Conservation (phyloP, 2,113 vertebrate species). For the Crotalus tigris region DNA sequence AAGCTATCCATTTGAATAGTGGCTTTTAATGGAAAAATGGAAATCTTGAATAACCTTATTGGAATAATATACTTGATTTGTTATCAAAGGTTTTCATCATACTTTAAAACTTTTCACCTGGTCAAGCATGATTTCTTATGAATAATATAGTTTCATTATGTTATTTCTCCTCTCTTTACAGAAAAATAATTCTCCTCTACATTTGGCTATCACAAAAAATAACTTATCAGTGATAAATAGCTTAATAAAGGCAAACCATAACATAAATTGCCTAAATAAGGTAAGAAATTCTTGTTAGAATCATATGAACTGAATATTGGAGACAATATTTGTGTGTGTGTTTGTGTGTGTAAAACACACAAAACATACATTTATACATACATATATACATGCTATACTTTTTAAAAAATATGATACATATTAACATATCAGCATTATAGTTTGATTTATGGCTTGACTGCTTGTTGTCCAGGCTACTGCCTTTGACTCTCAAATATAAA, state of each 20-base stretch:
- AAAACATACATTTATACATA: no score
- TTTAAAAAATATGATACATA: background rate
- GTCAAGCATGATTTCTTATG: background rate
- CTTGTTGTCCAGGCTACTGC: background rate
- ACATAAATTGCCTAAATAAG: conserved; percentile 74
- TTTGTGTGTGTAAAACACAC: background rate
- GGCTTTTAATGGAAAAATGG: background rate
- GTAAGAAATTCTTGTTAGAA: conserved; percentile 61
- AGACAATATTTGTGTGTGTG: background rate
- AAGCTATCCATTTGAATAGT: background rate
- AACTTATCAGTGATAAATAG: conserved; percentile 72
- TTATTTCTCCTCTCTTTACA: conserved; percentile 62
- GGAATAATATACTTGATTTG: background rate
- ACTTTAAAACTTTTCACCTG: background rate
- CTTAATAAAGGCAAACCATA: conserved; percentile 74
- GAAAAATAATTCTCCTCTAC: conserved; percentile 78
- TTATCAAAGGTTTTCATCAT: background rate
- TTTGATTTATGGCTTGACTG: background rate
- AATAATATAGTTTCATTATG: background rate
- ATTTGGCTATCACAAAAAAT: conserved; percentile 80
- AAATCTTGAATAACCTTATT: background rate
- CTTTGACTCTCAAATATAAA: background rate
- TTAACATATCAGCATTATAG: conserved; percentile 1
- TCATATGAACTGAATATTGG: background rate
- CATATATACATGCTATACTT: background rate